Evolutionary conservation across 2,888 invertebrate species (phyloP), one percentile per base, ranked within the genome.

Genomic region (Callinectes sapidus): DNA sequence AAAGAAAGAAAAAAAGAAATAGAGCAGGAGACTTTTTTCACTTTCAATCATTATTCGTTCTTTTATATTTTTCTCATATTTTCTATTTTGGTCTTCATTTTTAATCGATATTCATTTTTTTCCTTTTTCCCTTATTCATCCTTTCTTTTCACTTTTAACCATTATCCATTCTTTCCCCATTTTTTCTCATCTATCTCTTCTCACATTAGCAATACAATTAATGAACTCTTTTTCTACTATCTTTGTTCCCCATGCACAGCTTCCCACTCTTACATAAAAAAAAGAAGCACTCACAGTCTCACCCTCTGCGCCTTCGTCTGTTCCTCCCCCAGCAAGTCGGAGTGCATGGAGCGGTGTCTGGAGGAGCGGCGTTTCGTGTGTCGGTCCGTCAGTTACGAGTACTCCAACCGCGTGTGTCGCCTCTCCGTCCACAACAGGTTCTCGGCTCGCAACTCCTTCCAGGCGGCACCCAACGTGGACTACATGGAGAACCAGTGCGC

Each of bases 401-500:
- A 96, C 95, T 95, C 95, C 92, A 95, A 95, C 89, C 95, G 95
- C 32, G 96, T 96, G 90, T 96, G 96, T 95, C 95, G 96, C 85
- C 95, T 96, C 93, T 96, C 96, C 94, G 95, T 96, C 42, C 96
- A 96, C 94, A 96, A 96, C 95, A 95, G 96, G 85, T 95, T 96
- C 94, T 96, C 96, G 71, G 96, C 96, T 93, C 96, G 96, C 13
- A 95, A 96, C 92, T 96, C 96, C 91, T 96, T 96, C 95, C 95
- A 95, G 91, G 95, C 95, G 48, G 95, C 96, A n/a, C 95, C 95
- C 2, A 96, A 96, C 95, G 95, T 95, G 93, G 96, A 96, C 95
- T 96, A 96, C 95, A 95, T 96, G 94, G 96, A 96, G 95, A 96
- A 96, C 95, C 96, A 96, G 95, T 96, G 96, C 95, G 95, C 96